Percentiles rank a stretch among this genome's conserved stretches.
Evolutionary conservation across 2,888 invertebrate species (phyloP).

Genomic region (Hoplodrina ambigua): DNA sequence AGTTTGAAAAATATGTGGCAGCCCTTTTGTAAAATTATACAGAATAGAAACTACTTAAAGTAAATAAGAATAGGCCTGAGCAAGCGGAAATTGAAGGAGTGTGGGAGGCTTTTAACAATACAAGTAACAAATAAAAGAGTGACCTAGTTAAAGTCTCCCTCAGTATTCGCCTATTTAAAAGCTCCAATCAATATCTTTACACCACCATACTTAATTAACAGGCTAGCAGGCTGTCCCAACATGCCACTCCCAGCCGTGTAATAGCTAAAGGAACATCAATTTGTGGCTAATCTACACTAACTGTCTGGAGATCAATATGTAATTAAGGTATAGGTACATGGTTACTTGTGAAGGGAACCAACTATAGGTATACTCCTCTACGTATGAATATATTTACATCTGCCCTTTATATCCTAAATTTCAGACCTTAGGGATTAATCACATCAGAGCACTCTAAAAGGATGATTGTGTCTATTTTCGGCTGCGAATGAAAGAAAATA

Average conservation of each 20-base stretch:
- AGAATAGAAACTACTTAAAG: too few species aligned
- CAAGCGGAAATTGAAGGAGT: too few species aligned
- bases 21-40: too few species aligned
- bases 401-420: neutral
- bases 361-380: neutral
- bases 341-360: slow-evolving; percentile 23
- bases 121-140: too few species aligned
- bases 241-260: slow-evolving; percentile 50
- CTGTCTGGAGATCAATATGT: slow-evolving; percentile 50
- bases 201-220: slow-evolving; percentile 66
- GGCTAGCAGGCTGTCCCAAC: slow-evolving; percentile 63
- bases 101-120: too few species aligned
- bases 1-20: too few species aligned
- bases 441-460: neutral
- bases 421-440: slow-evolving; percentile 2
- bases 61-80: too few species aligned
- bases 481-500: slow-evolving; percentile 2
- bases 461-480: slow-evolving; percentile 8
- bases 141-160: neutral
- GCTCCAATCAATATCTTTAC: slow-evolving; percentile 59
- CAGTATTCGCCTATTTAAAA: slow-evolving; percentile 18
- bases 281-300: slow-evolving; percentile 55
- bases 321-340: slow-evolving; percentile 40
- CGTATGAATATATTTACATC: neutral
- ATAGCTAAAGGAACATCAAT: slow-evolving; percentile 62